Base-by-base conservation (phyloP, 2,797 vertebrate species). In the Ctenochaetus hawaiiensis region DNA sequence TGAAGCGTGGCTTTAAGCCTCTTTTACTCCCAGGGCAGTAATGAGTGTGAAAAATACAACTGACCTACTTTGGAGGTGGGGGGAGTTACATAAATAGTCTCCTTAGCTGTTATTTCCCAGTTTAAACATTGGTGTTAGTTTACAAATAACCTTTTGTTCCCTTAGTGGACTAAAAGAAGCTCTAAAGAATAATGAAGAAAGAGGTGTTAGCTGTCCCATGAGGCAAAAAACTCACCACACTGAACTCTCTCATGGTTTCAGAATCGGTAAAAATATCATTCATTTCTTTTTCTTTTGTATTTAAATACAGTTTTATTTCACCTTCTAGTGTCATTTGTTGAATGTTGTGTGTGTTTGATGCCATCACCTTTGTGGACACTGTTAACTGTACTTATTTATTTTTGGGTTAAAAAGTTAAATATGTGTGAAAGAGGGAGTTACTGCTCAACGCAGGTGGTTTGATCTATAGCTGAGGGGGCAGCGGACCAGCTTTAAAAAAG, bases 11-110 rank as follows among this genome's bases (percentile, higher is more conserved):
- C 20, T 72, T 53, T 72, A 37, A 53, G 8, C 73, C 30, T 64
- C 22, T 18, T 81, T 84, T 39, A 62, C 45, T 81, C 47, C 17
- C 49, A 45, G 64, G 56, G 37, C 23, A 66, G 39, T 66, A 5
- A 20, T 23, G 14, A 67, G 34, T 34, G 20, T 60, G 17, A 56
- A 62, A 72, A 37, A 71, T 34, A 56, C 48, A 75, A 68, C 34
- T 43, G 62, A 73, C 56, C 74, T 67, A 63, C 22, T 54, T 16
- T 4, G 17, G 26, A 13, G 53, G 58, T 52, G n/a, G 22, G 22
- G n/a, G 30, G 22, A n/a, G 47, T 77, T 18, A 53, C 48, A 74
- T 56, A 9, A 58, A 69, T 49, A 7, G 43, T 58, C 14, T 37
- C 3, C 1, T 8, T 44, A 51, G 56, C 3, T 67, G 14, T 75